These are phyloP conservation scores for Osmerus mordax DNA, from an alignment of 2,113 vertebrate genomes.

Conservation along the genomic window DNA sequence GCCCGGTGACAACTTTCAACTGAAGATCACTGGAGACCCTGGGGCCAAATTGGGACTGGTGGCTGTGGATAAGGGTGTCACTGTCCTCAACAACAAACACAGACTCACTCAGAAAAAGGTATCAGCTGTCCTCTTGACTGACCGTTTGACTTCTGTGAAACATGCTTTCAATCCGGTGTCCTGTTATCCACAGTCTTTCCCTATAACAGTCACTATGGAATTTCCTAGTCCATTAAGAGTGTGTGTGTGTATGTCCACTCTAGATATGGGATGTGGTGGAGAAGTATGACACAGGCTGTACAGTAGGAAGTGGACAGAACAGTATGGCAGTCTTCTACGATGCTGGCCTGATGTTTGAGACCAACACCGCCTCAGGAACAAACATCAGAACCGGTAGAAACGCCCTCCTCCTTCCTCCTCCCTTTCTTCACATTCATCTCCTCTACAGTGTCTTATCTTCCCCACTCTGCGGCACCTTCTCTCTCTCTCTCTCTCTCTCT, in stretches of 20 bases:
- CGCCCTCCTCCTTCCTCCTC: too few species aligned
- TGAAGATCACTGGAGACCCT: constrained; percentile 64
- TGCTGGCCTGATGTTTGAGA: constrained; percentile 62
- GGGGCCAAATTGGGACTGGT: constrained; percentile 64
- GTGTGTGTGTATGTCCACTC: background rate
- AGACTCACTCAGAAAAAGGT: constrained; percentile 64
- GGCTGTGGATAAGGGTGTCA: constrained; percentile 67
- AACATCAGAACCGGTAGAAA: constrained; percentile 38
- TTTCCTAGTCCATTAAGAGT: background rate
- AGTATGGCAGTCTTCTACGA: constrained; percentile 64
- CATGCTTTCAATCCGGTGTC: too few species aligned
- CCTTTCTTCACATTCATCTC: too few species aligned
- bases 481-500: background rate
- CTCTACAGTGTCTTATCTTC: too few species aligned
- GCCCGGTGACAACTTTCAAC: constrained; percentile 25
- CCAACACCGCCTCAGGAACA: constrained; percentile 46
- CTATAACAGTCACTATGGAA: too few species aligned
- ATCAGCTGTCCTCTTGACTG: background rate
- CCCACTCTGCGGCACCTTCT: background rate
- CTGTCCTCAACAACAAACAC: constrained; percentile 60
- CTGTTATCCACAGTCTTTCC: too few species aligned
- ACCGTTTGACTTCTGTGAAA: too few species aligned
- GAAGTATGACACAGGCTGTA: constrained; percentile 64
- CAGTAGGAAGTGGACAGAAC: constrained; percentile 61
- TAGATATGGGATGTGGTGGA: constrained; percentile 67